phyloP scores from a whole-genome alignment of 2,888 invertebrate genomes.

The Platycheirus rosarum region DNA sequence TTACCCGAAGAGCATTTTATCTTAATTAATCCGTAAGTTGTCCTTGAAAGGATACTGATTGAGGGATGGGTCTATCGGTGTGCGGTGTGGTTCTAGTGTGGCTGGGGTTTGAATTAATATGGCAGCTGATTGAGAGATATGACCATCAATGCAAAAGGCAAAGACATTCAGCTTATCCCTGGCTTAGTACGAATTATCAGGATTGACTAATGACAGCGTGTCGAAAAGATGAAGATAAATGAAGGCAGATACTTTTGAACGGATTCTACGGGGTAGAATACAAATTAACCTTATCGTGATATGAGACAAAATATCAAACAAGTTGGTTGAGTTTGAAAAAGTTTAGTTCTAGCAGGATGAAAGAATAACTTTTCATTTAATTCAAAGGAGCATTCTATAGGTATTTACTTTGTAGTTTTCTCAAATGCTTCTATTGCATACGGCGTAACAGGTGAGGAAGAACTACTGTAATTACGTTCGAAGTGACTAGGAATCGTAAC shows the following conservation, averaged over 20 bases:
- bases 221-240: constrained; percentile 25
- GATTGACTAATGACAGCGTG: constrained; percentile 24
- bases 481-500: too few species aligned
- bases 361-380: too few species aligned
- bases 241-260: constrained; percentile 7
- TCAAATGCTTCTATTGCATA: too few species aligned
- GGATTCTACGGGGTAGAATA: too few species aligned
- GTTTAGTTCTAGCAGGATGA: too few species aligned
- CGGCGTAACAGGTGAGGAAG: too few species aligned
- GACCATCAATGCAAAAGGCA: constrained; percentile 38
- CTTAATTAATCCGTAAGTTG: constrained; percentile 51
- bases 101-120: constrained; percentile 54
- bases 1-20: constrained; percentile 54
- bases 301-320: too few species aligned
- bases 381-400: too few species aligned
- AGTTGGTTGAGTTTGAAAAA: too few species aligned
- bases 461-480: too few species aligned
- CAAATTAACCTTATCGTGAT: too few species aligned
- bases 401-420: too few species aligned
- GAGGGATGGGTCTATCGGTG: constrained; percentile 4
- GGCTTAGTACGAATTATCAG: constrained; percentile 45
- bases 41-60: constrained; percentile 20
- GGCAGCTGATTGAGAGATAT: constrained; percentile 62
- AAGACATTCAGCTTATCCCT: constrained; percentile 44
- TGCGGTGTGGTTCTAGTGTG: background rate